phyloP scores from a whole-genome alignment of 1,140 invertebrate species.

The Drosophila varians region DNA sequence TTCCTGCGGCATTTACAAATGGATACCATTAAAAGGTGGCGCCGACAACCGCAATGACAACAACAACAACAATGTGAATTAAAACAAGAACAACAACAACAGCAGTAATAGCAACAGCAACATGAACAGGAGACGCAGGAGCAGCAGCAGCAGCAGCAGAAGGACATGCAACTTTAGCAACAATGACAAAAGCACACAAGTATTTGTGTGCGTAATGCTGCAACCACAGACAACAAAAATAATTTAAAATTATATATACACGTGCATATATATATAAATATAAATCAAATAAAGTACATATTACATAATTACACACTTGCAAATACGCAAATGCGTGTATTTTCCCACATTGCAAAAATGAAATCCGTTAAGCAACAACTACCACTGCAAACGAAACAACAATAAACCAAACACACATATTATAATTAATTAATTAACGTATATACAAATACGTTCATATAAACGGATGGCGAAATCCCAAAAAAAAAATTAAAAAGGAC shows the following conservation, averaged over 20 bases:
- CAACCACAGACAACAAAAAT: constrained; percentile 62
- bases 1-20: constrained; percentile 96
- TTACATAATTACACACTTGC: constrained; percentile 23
- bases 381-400: constrained; percentile 47
- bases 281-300: constrained; percentile 51
- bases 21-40: constrained; percentile 92
- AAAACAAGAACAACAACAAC: constrained; percentile 33
- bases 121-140: constrained; percentile 30
- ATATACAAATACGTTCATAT: constrained; percentile 47
- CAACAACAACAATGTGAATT: constrained; percentile 59
- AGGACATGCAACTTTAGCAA: constrained; percentile 52
- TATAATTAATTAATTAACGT: constrained; percentile 73
- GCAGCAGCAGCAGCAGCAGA: constrained; percentile 49
- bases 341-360: constrained; percentile 45
- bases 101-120: constrained; percentile 75
- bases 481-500: too few species aligned
- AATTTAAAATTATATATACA: constrained; percentile 50
- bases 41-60: constrained; percentile 76
- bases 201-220: constrained; percentile 43
- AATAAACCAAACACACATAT: constrained; percentile 64
- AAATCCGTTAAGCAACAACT: constrained; percentile 63
- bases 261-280: constrained; percentile 30
- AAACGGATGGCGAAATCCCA: constrained; percentile 19
- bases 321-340: constrained; percentile 9
- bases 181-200: constrained; percentile 34